Base-by-base conservation (phyloP, 1,140 invertebrate species). In the Radopholus similis region DNA sequence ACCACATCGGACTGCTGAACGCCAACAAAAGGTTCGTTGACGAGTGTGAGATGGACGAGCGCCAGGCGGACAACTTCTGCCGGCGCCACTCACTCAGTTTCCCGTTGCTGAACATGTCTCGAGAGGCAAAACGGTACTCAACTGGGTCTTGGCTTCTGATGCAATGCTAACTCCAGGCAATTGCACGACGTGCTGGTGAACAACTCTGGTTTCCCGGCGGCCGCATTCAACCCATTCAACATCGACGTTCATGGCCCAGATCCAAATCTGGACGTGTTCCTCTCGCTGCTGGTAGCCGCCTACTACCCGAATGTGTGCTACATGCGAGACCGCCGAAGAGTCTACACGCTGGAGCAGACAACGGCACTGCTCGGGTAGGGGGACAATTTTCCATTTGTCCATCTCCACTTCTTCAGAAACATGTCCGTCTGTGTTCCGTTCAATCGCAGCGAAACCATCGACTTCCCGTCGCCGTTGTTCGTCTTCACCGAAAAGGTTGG, bases 271-370 rank as follows among this genome's bases (percentile, higher is more conserved):
- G 93, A 97, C 81, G 85, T 90, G 38, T 88, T 96, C 73, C 75
- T 78, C 74, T 67, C 55, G 8, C 26, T 71, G 37, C 49, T 76
- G 26, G 67, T 82, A 32, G 94, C 93, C 2, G 94, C 94, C 2
- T 86, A 94, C 1, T 97, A 97, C 85, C 95, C 95, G 0, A 97
- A 97, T 84, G 91, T 97, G 4, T 96, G 93, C 81, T 90, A 88
- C 76, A 92, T 97, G 81, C 71, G 53, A 44, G 44, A 79, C 38
- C 34, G 66, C 47, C 55, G 64, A 65, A 70, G 77, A 71, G 92
- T 97, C 11, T 85, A 95, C 18, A 97, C 95, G 4, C 92, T 91
- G 0, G 95, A 97, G 85, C 91, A 91, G 23, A 95, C 93, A 83
- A 88, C 89, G 3, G 95, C 94, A 0, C 84, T 97, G 68, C 21